phyloP scores from a whole-genome alignment of 2,888 invertebrate species.

The Volucella inanis region DNA sequence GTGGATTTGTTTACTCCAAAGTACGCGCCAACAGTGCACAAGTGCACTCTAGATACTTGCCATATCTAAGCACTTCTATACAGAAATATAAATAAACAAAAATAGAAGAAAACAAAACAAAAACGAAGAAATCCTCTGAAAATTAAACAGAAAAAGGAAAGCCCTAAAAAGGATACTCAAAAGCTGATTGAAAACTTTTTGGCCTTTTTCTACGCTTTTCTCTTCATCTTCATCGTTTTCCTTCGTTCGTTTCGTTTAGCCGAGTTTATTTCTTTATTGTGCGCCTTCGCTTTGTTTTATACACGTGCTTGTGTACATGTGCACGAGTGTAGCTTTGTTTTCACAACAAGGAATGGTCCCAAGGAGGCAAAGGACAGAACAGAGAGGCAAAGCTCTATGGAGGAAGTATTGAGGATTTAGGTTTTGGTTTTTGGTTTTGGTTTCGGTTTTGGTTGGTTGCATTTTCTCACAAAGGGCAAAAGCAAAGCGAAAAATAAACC shows the following conservation, averaged over 20 bases:
- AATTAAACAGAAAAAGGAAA: slow-evolving; percentile 23
- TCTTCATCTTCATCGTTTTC: slow-evolving; percentile 32
- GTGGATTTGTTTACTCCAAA: slow-evolving; percentile 65
- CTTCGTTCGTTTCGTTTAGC: slow-evolving; percentile 38
- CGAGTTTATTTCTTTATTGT: slow-evolving; percentile 8
- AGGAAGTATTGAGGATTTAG: slow-evolving; percentile 48
- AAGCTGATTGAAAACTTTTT: slow-evolving; percentile 25
- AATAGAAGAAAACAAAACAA: not conserved
- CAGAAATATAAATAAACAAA: slow-evolving; percentile 5
- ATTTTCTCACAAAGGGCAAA: slow-evolving; percentile 57
- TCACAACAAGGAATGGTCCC: slow-evolving; percentile 24
- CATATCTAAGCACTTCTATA: slow-evolving; percentile 45
- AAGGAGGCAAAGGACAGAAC: not conserved
- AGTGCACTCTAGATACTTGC: slow-evolving; percentile 65
- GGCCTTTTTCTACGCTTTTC: slow-evolving; percentile 28
- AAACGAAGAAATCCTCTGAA: not conserved
- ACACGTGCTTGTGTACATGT: not conserved
- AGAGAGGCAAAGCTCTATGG: slow-evolving; percentile 6
- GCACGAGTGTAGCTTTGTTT: slow-evolving; percentile 29
- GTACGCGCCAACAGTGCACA: slow-evolving; percentile 68
- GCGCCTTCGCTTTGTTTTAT: slow-evolving; percentile 8
- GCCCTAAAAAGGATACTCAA: slow-evolving; percentile 14
- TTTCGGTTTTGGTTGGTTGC: not conserved
- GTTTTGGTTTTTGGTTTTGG: slow-evolving; percentile 48
- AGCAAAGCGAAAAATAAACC: slow-evolving; percentile 44